These are phyloP conservation scores for Dryobates pubescens DNA, from an alignment of 2,797 vertebrate species.

Conservation along the genomic window DNA sequence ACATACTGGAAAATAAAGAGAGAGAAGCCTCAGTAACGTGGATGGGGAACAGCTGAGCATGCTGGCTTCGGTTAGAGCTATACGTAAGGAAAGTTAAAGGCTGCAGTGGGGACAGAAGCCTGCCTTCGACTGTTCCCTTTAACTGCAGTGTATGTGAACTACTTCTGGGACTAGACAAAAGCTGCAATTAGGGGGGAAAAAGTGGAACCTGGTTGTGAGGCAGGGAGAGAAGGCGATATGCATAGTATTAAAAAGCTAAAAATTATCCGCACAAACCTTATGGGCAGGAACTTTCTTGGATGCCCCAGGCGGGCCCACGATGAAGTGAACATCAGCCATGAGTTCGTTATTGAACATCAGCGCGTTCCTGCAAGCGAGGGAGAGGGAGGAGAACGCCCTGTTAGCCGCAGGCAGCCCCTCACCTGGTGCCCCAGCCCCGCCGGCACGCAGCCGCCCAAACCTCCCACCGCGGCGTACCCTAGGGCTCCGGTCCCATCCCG, in stretches of 20 bases:
- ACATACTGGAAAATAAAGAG: slow-evolving; percentile 87
- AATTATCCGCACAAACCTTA: slow-evolving; percentile 84
- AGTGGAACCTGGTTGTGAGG: neutral
- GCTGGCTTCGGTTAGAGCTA: neutral
- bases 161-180: neutral
- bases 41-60: neutral
- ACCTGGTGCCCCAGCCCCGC: neutral
- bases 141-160: neutral
- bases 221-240: neutral
- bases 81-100: slow-evolving; percentile 9
- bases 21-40: slow-evolving; percentile 1
- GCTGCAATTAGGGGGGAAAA: neutral
- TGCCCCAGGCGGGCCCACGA: slow-evolving; percentile 89
- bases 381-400: slow-evolving; percentile 38
- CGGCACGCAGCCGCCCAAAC: neutral
- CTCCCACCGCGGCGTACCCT: neutral
- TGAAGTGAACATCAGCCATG: slow-evolving; percentile 98
- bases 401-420: slow-evolving; percentile 4
- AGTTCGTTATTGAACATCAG: slow-evolving; percentile 99
- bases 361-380: slow-evolving; percentile 87
- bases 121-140: neutral
- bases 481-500: neutral
- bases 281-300: slow-evolving; percentile 92
- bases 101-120: neutral
- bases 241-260: neutral